Evolutionary conservation across 1,140 invertebrate genomes (phyloP).

Genomic region (Drosophila teissieri): DNA sequence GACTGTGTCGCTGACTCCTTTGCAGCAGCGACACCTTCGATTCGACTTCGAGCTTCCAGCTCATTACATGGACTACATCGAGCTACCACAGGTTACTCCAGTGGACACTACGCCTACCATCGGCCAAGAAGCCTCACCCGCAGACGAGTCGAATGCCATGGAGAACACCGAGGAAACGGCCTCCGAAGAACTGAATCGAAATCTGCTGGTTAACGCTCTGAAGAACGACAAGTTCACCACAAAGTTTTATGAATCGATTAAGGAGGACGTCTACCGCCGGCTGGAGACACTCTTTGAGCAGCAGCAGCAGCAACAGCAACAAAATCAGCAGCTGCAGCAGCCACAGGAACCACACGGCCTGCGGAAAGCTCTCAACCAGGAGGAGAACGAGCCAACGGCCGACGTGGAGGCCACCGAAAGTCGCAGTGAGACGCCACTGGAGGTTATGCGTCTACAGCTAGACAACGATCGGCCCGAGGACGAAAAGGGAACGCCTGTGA

Average conservation of each 20-base stretch:
- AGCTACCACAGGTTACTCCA: constrained; percentile 26
- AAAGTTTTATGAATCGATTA: constrained; percentile 88
- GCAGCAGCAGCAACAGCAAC: constrained; percentile 86
- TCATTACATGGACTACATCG: constrained; percentile 60
- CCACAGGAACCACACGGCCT: constrained; percentile 82
- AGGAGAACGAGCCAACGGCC: not conserved
- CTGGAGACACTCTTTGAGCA: constrained; percentile 89
- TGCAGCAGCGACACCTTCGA: constrained; percentile 79
- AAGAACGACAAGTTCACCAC: constrained; percentile 85
- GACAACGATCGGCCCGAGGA: constrained; percentile 70
- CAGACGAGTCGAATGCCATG: constrained; percentile 57
- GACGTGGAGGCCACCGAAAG: constrained; percentile 64
- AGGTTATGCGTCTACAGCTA: constrained; percentile 22
- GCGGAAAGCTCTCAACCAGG: constrained; percentile 62
- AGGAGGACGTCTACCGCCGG: constrained; percentile 89
- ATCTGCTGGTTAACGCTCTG: constrained; percentile 78
- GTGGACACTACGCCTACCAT: constrained; percentile 26
- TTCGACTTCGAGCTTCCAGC: constrained; percentile 67
- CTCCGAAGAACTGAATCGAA: constrained; percentile 80
- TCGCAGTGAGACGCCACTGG: constrained; percentile 57
- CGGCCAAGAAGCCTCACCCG: constrained; percentile 44
- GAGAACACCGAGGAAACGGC: constrained; percentile 75
- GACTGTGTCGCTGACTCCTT: constrained; percentile 62
- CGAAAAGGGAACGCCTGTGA: constrained; percentile 36
- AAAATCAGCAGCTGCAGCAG: constrained; percentile 28